These are phyloP conservation scores for Scortum barcoo DNA, from an alignment of 2,113 vertebrate genomes.

Conservation along the genomic window DNA sequence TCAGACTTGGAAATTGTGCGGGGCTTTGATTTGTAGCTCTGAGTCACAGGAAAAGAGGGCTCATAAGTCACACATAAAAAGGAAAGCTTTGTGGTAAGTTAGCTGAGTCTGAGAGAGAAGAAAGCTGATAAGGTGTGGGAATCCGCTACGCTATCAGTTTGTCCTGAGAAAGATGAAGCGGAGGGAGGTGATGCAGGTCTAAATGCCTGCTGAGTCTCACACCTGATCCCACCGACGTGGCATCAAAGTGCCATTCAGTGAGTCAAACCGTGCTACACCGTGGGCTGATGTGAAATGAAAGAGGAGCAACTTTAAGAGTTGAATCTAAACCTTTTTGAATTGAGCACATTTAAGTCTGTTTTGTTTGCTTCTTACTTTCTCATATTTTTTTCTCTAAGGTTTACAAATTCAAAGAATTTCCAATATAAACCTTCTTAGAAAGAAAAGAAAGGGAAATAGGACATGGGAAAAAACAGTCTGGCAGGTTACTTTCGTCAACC, in stretches of 20 bases:
- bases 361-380: background rate
- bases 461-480: background rate
- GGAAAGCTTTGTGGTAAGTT: constrained; percentile 37
- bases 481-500: too few species aligned
- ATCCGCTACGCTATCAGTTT: constrained; percentile 20
- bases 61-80: constrained; percentile 38
- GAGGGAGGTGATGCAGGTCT: constrained; percentile 15
- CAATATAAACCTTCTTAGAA: background rate
- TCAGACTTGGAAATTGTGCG: background rate
- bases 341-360: background rate
- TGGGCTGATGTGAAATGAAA: constrained; percentile 5
- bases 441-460: background rate
- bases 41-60: constrained; percentile 12
- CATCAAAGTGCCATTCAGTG: background rate
- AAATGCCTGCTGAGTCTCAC: constrained; percentile 20
- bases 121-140: constrained; percentile 36
- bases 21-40: constrained; percentile 44
- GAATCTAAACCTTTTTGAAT: background rate
- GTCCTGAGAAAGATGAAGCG: constrained; percentile 29
- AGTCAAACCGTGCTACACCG: constrained; percentile 12
- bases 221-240: constrained; percentile 13
- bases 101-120: constrained; percentile 13
- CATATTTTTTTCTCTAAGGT: background rate
- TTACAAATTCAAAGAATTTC: constrained; percentile 17
- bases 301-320: background rate